Percentiles rank a stretch among this genome's conserved stretches.
Conservation (phyloP, 2,797 vertebrate species). For the Acridotheres tristis region DNA sequence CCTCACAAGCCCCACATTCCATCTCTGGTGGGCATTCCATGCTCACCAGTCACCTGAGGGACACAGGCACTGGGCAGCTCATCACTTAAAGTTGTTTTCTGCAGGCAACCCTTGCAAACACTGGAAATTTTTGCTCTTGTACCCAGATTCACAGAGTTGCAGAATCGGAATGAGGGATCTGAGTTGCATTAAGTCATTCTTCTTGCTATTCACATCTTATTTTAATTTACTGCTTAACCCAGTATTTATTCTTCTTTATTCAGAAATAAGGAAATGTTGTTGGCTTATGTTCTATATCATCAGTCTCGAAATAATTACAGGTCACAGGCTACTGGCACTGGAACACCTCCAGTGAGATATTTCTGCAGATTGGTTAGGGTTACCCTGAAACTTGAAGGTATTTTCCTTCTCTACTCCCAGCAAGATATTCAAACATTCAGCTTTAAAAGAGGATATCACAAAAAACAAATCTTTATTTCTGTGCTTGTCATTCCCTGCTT, state of each 20-base stretch:
- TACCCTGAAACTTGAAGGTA: not conserved
- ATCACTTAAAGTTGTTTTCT: not conserved
- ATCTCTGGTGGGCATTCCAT: accelerated
- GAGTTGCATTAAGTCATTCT: not conserved
- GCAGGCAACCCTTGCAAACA: not conserved
- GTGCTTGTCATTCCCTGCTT: not conserved
- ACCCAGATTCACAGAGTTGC: not conserved
- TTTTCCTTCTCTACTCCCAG: not conserved
- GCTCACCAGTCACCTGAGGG: not conserved
- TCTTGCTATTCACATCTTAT: not conserved
- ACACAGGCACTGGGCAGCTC: not conserved
- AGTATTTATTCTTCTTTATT: not conserved
- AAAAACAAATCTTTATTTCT: not conserved
- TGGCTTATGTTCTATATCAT: not conserved
- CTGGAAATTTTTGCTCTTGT: not conserved
- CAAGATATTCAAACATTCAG: not conserved
- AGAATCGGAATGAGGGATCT: not conserved
- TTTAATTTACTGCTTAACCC: not conserved
- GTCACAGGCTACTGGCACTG: not conserved
- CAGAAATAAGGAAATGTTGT: not conserved
- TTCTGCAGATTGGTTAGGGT: not conserved
- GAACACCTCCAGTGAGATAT: not conserved
- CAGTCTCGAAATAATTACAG: not conserved
- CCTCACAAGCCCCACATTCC: not conserved
- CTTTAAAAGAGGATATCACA: not conserved